Evolutionary conservation across 1,140 invertebrate species (phyloP).

Genomic region (Drosophila novamexicana): DNA sequence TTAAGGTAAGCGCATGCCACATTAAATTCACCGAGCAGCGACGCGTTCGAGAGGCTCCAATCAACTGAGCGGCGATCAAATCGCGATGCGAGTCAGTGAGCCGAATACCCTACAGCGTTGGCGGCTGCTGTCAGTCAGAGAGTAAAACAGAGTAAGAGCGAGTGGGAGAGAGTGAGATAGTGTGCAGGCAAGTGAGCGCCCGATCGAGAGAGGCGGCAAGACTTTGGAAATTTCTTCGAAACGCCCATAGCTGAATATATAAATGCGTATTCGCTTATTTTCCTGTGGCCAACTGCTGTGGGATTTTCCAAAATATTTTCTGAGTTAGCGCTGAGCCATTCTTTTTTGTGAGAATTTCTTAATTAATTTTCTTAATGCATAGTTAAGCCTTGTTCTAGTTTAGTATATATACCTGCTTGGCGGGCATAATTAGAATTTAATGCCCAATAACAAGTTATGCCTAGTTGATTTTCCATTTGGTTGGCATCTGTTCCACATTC

Average conservation of each 20-base stretch:
- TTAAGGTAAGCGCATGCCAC: slow-evolving; percentile 41
- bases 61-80: slow-evolving; percentile 80
- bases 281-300: slow-evolving; percentile 31
- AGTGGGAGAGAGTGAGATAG: slow-evolving; percentile 2
- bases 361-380: neutral
- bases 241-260: slow-evolving; percentile 1
- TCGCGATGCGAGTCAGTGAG: slow-evolving; percentile 48
- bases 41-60: slow-evolving; percentile 73
- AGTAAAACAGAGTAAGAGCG: neutral
- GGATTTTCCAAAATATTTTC: slow-evolving; percentile 29
- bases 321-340: neutral
- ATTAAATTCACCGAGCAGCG: slow-evolving; percentile 57
- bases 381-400: neutral
- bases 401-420: slow-evolving; percentile 1
- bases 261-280: neutral
- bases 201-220: slow-evolving; percentile 2
- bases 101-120: slow-evolving; percentile 27
- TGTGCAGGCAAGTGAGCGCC: neutral
- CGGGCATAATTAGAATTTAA: neutral
- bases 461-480: slow-evolving; percentile 7
- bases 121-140: slow-evolving; percentile 13
- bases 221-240: neutral
- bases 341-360: neutral
- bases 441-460: neutral
- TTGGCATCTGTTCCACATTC: neutral